Evolutionary conservation across 2,888 invertebrate species (phyloP), one percentile per base, ranked within the genome.

Genomic region (Oithona nana): DNA sequence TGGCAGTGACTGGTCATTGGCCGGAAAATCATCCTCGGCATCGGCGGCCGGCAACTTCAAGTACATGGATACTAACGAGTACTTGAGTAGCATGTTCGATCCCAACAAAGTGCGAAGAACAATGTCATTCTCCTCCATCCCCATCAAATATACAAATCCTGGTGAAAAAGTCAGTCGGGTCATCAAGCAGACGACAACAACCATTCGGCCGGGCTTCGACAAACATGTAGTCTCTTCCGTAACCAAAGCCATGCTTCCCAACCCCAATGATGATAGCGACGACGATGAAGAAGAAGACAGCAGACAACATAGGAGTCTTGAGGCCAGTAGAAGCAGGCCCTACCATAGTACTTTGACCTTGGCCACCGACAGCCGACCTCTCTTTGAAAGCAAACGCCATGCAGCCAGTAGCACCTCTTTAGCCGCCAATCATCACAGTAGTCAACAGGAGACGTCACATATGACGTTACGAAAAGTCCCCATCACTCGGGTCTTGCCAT

Each of bases 11-110:
- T 66, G 58, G 52, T 29, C 51, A 20, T 28, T 57, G 59, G 86
- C 86, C 71, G 87, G 87, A 66, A 86, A 86, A 1, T 80, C 82
- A 16, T 84, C 85, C 0, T 86, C 86, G 0, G 20, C 49, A 6
- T 49, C 39, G 2, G 16, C 39, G 8, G 26, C 22, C 4, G 49
- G 49, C 20, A 26, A 24, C 22, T 57, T 50, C 59, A 20, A 59
- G 6, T 24, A 54, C 24, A 20, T 24, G 22, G 3, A 24, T 26
- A 54, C 2, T 26, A 26, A 2, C 11, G 24, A 3, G 24, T 24
- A 54, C 3, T 16, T 39, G 8, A 39, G 39, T 16, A 39, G 39
- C 39, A 16, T 6, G 39, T 39, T 39, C 16, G 39, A 39, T 16
- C 39, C 39, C 6, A 39, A 6, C 16, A 39, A 26, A 54, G 54